These are phyloP conservation scores for Drosophila pseudotalamancana DNA, from an alignment of 2,888 invertebrate genomes.

Conservation along the genomic window DNA sequence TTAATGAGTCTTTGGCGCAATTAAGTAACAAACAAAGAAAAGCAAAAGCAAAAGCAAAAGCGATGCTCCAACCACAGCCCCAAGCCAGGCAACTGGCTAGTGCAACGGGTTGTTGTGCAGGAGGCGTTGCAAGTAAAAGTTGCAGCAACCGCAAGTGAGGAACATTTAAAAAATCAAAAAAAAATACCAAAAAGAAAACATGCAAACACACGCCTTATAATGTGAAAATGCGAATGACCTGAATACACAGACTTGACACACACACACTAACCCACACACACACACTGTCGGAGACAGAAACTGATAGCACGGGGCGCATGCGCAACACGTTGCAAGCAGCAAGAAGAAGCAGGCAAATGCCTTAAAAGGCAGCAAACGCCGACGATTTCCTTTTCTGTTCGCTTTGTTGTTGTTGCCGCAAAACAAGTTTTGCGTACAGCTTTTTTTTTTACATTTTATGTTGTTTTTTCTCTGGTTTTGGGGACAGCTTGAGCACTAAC, in stretches of 20 bases:
- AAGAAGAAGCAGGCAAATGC: slow-evolving; percentile 54
- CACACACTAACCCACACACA: slow-evolving; percentile 24
- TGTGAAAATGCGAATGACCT: slow-evolving; percentile 82
- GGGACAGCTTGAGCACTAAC: slow-evolving; percentile 48
- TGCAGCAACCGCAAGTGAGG: slow-evolving; percentile 40
- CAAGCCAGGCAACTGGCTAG: slow-evolving; percentile 45
- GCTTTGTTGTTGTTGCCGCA: slow-evolving; percentile 36
- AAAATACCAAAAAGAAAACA: slow-evolving; percentile 36
- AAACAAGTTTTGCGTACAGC: slow-evolving; percentile 72
- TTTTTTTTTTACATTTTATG: slow-evolving; percentile 26
- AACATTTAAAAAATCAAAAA: slow-evolving; percentile 34
- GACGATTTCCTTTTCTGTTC: slow-evolving; percentile 76
- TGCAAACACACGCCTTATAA: slow-evolving; percentile 75
- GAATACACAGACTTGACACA: slow-evolving; percentile 65
- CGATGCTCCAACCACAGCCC: slow-evolving; percentile 56
- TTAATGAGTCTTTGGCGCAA: slow-evolving; percentile 79
- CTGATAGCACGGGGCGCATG: slow-evolving; percentile 45
- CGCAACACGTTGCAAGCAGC: slow-evolving; percentile 45
- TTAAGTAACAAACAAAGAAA: slow-evolving; percentile 68
- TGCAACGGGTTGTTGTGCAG: slow-evolving; percentile 22
- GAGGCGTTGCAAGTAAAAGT: slow-evolving; percentile 69
- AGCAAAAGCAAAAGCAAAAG: slow-evolving; percentile 45
- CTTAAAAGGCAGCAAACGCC: slow-evolving; percentile 70
- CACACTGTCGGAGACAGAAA: slow-evolving; percentile 28
- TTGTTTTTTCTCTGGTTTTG: slow-evolving; percentile 42